These are phyloP conservation scores for Caenorhabditis doughertyi DNA, from an alignment of 2,888 invertebrate genomes.

Conservation along the genomic window DNA sequence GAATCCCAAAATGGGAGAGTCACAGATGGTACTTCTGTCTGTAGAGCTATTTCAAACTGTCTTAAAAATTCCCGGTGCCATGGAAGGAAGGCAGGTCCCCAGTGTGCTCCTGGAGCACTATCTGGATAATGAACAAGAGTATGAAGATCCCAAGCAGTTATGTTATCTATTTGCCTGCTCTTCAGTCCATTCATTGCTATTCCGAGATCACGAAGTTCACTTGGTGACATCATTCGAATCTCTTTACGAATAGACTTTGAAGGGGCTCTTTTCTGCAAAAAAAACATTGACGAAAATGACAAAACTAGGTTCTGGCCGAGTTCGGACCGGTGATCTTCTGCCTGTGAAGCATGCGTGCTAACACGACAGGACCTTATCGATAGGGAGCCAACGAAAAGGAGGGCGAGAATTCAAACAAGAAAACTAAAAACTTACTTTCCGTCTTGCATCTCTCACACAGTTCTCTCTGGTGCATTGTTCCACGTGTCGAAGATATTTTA, in stretches of 20 bases:
- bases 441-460: conserved; percentile 68
- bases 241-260: conserved; percentile 76
- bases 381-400: no score
- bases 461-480: conserved; percentile 73
- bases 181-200: conserved; percentile 80
- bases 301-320: conserved; percentile 70
- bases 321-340: conserved; percentile 79
- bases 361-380: conserved; percentile 29
- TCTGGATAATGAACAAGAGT: conserved; percentile 81
- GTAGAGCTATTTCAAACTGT: conserved; percentile 81
- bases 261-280: conserved; percentile 61
- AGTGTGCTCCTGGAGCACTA: conserved; percentile 78
- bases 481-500: conserved; percentile 70
- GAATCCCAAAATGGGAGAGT: conserved; percentile 82
- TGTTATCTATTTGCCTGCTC: conserved; percentile 76
- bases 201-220: conserved; percentile 70
- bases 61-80: conserved; percentile 82
- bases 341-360: conserved; percentile 79
- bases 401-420: neutral
- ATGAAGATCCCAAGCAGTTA: conserved; percentile 81
- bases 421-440: conserved; percentile 59
- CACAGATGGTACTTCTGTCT: conserved; percentile 77
- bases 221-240: conserved; percentile 75
- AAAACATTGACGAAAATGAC: neutral
- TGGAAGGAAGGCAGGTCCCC: conserved; percentile 81